Percentiles rank a stretch among this genome's conserved stretches.
Conservation (phyloP, 2,888 invertebrate species). For the Amiota minor region DNA sequence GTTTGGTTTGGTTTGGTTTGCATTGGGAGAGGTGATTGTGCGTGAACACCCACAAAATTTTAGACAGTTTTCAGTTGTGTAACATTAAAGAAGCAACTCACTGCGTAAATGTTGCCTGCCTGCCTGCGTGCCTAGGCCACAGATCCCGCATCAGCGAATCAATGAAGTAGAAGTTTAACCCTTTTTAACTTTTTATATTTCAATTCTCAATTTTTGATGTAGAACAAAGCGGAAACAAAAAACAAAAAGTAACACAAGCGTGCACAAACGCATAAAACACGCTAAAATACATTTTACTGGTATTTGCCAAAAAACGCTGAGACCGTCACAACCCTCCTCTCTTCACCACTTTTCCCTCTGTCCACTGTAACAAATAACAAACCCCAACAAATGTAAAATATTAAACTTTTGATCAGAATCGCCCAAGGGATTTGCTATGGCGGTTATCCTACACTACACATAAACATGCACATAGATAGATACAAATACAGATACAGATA, state of each 20-base stretch:
- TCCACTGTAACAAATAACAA: slow-evolving; percentile 34
- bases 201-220: slow-evolving; percentile 42
- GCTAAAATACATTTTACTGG: slow-evolving; percentile 14
- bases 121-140: not conserved
- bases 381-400: slow-evolving; percentile 57
- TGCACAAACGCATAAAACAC: slow-evolving; percentile 21
- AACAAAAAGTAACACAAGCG: slow-evolving; percentile 36
- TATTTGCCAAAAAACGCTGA: slow-evolving; percentile 11
- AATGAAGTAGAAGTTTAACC: slow-evolving; percentile 64
- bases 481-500: not conserved
- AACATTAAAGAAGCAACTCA: not conserved
- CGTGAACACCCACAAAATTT: too few relatives aligned
- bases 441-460: slow-evolving; percentile 35
- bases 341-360: too few relatives aligned
- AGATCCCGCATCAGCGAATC: slow-evolving; percentile 31
- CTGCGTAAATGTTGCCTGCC: not conserved
- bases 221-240: slow-evolving; percentile 33
- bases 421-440: slow-evolving; percentile 68
- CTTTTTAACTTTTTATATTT: slow-evolving; percentile 66
- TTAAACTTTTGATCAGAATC: slow-evolving; percentile 65
- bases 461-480: not conserved
- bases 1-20: not conserved
- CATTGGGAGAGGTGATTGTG: not conserved
- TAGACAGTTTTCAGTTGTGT: too few relatives aligned
- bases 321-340: not conserved